A percentile compares a stretch with the other conserved stretches of the same genome.
These are phyloP conservation scores for Carduelis carduelis DNA, from an alignment of 2,797 vertebrate genomes.

Conservation along the genomic window DNA sequence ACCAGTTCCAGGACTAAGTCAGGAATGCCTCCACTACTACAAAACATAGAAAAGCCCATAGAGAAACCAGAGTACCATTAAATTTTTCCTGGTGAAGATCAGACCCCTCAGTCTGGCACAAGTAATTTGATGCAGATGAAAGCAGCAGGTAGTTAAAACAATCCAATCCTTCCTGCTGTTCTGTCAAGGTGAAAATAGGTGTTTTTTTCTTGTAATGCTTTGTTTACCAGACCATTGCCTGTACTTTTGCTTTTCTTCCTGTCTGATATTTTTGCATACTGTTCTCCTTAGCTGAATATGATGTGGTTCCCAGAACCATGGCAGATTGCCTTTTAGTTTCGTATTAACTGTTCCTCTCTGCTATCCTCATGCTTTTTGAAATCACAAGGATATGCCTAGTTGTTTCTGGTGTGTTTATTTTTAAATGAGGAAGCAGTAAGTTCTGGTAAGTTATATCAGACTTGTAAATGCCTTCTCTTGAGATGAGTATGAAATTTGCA, in stretches of 20 bases:
- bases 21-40: not conserved
- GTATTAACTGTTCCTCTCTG: not conserved
- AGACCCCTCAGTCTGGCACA: not conserved
- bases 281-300: not conserved
- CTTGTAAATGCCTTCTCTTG: not conserved
- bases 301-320: not conserved
- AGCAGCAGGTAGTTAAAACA: not conserved
- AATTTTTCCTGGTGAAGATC: not conserved
- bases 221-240: not conserved
- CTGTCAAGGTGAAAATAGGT: not conserved
- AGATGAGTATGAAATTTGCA: not conserved
- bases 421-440: not conserved
- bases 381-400: not conserved
- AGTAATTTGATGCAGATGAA: not conserved
- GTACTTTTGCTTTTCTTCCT: not conserved
- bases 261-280: not conserved
- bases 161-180: not conserved
- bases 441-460: not conserved
- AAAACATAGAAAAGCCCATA: not conserved
- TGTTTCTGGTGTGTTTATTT: not conserved
- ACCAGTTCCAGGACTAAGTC: not conserved
- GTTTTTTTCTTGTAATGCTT: not conserved
- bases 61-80: not conserved
- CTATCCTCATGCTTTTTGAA: not conserved
- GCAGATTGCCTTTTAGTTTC: not conserved